Base-by-base conservation (phyloP, 2,113 vertebrate species). In the Erinaceus europaeus region DNA sequence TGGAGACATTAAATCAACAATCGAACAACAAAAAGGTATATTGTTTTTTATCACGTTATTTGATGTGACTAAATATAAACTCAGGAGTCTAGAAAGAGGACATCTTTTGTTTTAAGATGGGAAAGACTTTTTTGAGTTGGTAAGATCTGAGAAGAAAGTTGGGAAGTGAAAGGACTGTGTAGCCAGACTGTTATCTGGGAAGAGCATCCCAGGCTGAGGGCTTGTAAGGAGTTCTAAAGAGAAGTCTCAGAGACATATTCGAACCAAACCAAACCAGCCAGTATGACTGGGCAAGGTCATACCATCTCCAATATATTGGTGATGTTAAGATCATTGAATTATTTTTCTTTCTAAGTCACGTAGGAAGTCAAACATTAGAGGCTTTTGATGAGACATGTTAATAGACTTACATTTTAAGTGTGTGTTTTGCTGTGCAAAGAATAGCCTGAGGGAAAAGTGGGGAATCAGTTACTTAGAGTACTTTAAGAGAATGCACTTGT, bases 241-340 rank as follows among this genome's bases (percentile, higher is more conserved):
- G 9, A 57, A 14, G 38, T 23, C 13, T 6, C 0, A 9, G 7
- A 1, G 9, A 25, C 0, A 0, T 23, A n/a, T 68, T 21, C 62
- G 32, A 88, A 3, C 13, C 38, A 34, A 6, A 23, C 6, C 9
- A 25, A 44, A 68, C 20, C 10, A 5, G 48, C 6, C 27, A 38
- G 1, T 2, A 4, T 14, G 14, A 20, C 36, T 38, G 46, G 18
- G 3, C 17, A 36, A 62, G 40, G 4, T 15, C 46, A 36, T 55
- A 18, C 2, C 29, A 27, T 11, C 42, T 21, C 46, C n/a, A n/a
- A n/a, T n/a, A n/a, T 78, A 25, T 57, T 50, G 48, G 20, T 7
- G 4, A 29, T 74, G 44, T 69, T 12, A 65, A 71, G 13, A 65
- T 36, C 71, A 52, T n/a, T 72, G 36, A 15, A 34, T 9, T 18